Percentiles rank a stretch among this genome's conserved stretches.
Conservation (phyloP, 64 coral and sea anemone species). For the Acropora tenuis region DNA sequence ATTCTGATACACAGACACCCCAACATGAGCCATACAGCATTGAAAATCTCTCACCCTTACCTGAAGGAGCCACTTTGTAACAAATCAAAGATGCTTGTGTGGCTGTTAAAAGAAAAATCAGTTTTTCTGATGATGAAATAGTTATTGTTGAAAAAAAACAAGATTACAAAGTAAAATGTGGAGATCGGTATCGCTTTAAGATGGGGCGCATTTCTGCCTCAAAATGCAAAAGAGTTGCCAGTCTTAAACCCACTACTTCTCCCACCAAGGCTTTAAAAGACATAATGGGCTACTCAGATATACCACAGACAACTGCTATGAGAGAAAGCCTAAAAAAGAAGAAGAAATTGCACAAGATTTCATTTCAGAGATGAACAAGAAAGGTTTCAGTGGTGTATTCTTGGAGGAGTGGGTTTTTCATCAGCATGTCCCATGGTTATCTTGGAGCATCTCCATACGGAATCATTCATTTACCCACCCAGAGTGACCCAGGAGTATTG, state of each 20-base stretch:
- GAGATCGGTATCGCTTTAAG: constrained; percentile 38
- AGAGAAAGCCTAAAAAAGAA: constrained; percentile 42
- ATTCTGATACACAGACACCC: neutral
- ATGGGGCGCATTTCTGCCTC: constrained; percentile 58
- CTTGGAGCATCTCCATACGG: constrained; percentile 46
- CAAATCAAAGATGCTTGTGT: constrained; percentile 32
- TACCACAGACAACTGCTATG: constrained; percentile 47
- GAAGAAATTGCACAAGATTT: constrained; percentile 40
- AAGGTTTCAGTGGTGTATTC: constrained; percentile 28
- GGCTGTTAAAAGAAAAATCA: constrained; percentile 50
- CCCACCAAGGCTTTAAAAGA: constrained; percentile 52
- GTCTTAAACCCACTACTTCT: constrained; percentile 47
- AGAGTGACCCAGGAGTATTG: constrained; percentile 8
- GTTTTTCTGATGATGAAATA: constrained; percentile 49
- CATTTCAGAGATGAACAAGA: constrained; percentile 26
- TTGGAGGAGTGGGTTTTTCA: constrained; percentile 53
- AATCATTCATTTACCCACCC: constrained; percentile 11
- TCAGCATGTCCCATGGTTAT: constrained; percentile 60
- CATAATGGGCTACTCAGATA: constrained; percentile 21
- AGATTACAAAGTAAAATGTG: constrained; percentile 32
- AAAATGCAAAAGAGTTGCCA: constrained; percentile 53
- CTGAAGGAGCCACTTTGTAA: constrained; percentile 39
- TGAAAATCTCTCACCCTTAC: constrained; percentile 27
- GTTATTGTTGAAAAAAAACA: constrained; percentile 47
- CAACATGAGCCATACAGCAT: constrained; percentile 20